Evolutionary conservation across 1,140 invertebrate species (phyloP), one percentile per base, ranked within the genome.

Genomic region (Sitodiplosis mosellana): DNA sequence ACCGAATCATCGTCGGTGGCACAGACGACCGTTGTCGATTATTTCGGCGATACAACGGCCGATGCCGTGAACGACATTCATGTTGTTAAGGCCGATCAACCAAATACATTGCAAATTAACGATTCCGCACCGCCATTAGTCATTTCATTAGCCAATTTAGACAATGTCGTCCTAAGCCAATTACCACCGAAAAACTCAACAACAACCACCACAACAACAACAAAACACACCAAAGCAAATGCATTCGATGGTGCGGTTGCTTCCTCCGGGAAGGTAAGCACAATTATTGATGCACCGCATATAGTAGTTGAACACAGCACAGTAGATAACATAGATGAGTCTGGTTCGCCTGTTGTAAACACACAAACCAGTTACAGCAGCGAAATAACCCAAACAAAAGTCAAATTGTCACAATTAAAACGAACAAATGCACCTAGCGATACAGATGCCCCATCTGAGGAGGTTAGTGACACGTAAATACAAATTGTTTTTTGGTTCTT

Each of bases 61-160:
- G 17, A 38, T 38, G 5, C 36, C 5, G 36, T 38, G 3, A 38
- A 14, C 14, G 36, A 38, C 2, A 33, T 14, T 14, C 10, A 45
- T n/a, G 15, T 41, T 18, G 17, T 10, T 5, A 59, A 63, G 49
- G 58, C 63, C 58, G 59, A 60, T 59, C 55, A 61, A 33, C 55
- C 57, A 56, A 58, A 59, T 58, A 56, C 61, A 53, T 54, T 63
- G 44, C 51, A 61, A 46, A 54, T 57, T 47, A 61, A 59, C 49
- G 56, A 64, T 54, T 64, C 61, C 46, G 58, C 59, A 55, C 56
- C 60, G 61, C 66, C 54, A 54, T 54, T 62, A 48, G 58, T 65
- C 38, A 66, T 66, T 48, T 64, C 64, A 19, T 62, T 66, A 54
- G 59, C 63, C 47, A 65, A 63, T 54, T 56, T 66, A 51, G 64